Conservation (phyloP, 2,113 vertebrate species). For the Tragelaphus scriptus region DNA sequence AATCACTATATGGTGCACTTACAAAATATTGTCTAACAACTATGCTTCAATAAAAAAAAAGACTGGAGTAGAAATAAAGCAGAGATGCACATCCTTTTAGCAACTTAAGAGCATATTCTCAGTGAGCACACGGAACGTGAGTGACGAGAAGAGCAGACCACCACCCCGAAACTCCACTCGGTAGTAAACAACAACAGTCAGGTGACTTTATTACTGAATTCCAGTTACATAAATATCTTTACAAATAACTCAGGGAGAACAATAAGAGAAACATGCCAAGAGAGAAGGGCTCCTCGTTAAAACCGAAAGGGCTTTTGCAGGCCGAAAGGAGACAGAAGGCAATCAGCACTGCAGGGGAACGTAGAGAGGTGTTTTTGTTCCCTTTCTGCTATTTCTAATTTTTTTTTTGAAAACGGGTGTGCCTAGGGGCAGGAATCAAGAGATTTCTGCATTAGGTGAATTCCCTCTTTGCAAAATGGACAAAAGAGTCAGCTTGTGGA, state of each 20-base stretch:
- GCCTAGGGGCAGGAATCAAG: not conserved
- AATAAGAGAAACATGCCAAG: not conserved
- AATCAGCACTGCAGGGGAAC: not conserved
- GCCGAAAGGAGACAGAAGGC: constrained; percentile 34
- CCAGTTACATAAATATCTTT: not conserved
- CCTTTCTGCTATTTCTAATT: not conserved
- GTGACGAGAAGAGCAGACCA: not conserved
- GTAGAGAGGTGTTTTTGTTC: not conserved
- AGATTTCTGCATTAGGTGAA: constrained; percentile 9
- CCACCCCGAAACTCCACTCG: not conserved
- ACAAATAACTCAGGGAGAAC: not conserved
- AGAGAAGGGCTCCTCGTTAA: not conserved
- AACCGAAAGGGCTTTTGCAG: not conserved
- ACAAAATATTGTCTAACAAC: not conserved
- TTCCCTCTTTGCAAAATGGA: constrained; percentile 35
- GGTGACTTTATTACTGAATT: not conserved
- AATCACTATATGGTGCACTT: not conserved
- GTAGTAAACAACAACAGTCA: not conserved
- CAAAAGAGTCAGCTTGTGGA: constrained; percentile 50
- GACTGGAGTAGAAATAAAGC: not conserved
- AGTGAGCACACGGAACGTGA: not conserved
- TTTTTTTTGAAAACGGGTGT: not conserved
- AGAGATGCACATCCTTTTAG: not conserved
- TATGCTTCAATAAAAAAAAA: not conserved
- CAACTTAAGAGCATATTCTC: not conserved